Conservation (phyloP, 2,113 vertebrate genomes). For the Brachypteracias leptosomus region DNA sequence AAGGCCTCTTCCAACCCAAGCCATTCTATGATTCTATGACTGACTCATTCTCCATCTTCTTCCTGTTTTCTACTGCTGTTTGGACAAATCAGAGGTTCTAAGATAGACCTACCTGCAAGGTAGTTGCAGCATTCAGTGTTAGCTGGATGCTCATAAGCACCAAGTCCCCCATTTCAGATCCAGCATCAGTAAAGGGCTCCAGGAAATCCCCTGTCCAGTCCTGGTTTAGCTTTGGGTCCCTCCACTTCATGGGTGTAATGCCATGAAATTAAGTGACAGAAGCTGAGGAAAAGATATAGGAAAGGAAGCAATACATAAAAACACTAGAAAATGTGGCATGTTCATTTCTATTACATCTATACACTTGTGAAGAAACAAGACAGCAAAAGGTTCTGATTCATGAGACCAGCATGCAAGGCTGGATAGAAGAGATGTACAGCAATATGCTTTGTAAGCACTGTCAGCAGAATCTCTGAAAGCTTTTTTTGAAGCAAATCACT, state of each 20-base stretch:
- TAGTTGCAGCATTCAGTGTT: background rate
- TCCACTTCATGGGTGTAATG: background rate
- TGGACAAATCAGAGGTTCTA: background rate
- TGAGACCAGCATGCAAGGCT: accelerated
- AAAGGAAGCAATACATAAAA: background rate
- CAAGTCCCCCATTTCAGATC: background rate
- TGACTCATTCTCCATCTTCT: background rate
- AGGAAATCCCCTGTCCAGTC: background rate
- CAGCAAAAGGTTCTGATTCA: background rate
- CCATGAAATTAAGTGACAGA: background rate
- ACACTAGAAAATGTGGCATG: background rate
- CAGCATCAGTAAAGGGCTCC: background rate
- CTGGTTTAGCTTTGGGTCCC: background rate
- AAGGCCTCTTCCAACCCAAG: no score
- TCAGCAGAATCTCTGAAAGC: background rate
- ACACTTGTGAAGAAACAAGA: background rate
- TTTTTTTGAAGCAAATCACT: background rate
- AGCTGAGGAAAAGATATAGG: background rate
- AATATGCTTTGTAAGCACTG: background rate
- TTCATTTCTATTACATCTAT: background rate
- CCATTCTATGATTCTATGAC: no score
- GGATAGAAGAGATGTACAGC: background rate
- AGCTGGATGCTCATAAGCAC: background rate
- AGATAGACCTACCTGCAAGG: background rate
- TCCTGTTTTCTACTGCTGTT: background rate